These are phyloP conservation scores for Illadopsis cleaveri DNA, from an alignment of 2,113 vertebrate species.

Conservation along the genomic window DNA sequence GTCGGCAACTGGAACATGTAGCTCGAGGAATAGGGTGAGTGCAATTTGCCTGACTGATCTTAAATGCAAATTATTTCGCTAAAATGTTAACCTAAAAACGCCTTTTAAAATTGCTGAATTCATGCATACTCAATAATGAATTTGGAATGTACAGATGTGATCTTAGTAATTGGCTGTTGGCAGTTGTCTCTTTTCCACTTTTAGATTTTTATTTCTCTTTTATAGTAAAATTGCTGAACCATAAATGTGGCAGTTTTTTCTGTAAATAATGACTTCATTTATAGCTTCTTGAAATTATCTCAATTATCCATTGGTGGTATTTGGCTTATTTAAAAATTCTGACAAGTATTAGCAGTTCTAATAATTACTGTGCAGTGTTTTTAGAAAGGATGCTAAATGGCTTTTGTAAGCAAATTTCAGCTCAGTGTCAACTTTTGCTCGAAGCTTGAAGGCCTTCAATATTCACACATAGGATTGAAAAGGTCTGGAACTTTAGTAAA, in stretches of 20 bases:
- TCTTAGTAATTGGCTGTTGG: neutral
- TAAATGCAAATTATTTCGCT: neutral
- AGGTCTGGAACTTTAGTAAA: neutral
- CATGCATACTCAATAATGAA: neutral
- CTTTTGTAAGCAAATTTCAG: neutral
- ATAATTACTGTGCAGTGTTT: neutral
- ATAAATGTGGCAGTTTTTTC: neutral
- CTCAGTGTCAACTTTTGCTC: neutral
- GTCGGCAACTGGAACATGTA: constrained; percentile 89
- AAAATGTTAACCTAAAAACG: neutral
- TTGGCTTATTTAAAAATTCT: neutral
- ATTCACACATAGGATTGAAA: neutral
- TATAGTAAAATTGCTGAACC: neutral
- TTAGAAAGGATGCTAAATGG: neutral
- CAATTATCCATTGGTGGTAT: neutral
- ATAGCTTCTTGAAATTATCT: neutral
- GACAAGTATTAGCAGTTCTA: neutral
- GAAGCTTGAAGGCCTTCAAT: neutral
- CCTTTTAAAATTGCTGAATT: neutral
- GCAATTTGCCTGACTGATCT: neutral
- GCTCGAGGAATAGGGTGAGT: constrained; percentile 89
- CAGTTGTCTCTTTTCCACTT: neutral
- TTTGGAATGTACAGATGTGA: neutral
- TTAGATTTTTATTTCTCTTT: neutral
- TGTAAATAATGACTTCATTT: neutral